phyloP scores from a whole-genome alignment of 2,888 invertebrate genomes.

The Himalopsyche japonica region DNA sequence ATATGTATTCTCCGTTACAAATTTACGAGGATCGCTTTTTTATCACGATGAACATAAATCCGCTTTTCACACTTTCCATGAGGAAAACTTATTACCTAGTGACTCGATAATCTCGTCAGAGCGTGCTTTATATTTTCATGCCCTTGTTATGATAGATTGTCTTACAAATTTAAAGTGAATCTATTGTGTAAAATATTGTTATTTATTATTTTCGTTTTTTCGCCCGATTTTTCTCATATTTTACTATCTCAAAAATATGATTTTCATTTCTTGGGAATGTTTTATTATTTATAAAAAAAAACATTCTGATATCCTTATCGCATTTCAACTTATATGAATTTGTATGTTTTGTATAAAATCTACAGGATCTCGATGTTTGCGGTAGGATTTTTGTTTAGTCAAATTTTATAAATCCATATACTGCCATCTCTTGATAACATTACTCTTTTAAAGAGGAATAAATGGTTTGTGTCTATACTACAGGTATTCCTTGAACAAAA shows the following conservation, averaged over 20 bases:
- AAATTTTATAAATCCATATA: not conserved
- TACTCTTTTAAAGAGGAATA: not conserved
- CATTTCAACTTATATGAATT: no score
- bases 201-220: not conserved
- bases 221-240: not conserved
- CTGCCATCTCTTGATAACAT: not conserved
- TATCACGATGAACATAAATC: constrained; percentile 1
- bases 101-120: constrained; percentile 10
- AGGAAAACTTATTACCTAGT: constrained; percentile 3
- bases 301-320: no score
- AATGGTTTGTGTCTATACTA: not conserved
- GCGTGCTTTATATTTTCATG: not conserved
- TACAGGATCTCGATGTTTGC: no score
- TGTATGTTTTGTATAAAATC: no score
- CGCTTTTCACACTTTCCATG: not conserved
- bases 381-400: no score
- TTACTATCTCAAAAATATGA: no score
- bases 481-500: not conserved
- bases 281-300: no score
- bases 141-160: constrained; percentile 5
- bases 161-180: constrained; percentile 5
- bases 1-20: not conserved
- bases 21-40: not conserved
- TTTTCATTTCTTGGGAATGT: no score
- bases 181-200: not conserved